Conservation (phyloP, 2,113 vertebrate species). For the Macquaria australasica region DNA sequence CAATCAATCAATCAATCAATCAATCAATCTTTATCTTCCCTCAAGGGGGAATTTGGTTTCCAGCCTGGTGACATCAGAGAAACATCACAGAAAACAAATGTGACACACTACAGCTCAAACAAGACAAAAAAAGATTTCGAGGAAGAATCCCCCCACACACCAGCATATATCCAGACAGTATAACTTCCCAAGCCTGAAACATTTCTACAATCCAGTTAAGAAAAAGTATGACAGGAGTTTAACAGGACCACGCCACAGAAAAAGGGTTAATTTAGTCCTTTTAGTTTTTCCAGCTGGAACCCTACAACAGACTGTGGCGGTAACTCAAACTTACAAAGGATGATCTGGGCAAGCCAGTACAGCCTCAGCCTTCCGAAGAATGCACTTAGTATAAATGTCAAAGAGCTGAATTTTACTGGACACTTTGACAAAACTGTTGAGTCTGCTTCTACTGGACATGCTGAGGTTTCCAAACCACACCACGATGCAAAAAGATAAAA, state of each 20-base stretch:
- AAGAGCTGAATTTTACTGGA: constrained; percentile 5
- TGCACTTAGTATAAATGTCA: background rate
- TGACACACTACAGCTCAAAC: background rate
- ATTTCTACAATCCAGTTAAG: background rate
- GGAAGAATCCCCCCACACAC: background rate
- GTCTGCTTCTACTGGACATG: no score
- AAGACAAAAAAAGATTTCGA: background rate
- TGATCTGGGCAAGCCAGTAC: background rate
- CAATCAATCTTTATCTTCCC: background rate
- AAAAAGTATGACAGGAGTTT: no score
- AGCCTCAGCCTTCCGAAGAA: background rate
- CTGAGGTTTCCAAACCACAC: background rate
- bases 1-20: constrained; percentile 3
- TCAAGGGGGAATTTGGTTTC: background rate
- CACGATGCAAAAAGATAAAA: background rate
- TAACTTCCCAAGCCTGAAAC: background rate
- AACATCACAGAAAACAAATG: background rate
- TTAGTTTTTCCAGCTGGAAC: no score
- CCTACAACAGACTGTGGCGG: no score
- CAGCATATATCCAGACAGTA: background rate
- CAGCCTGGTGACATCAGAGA: background rate
- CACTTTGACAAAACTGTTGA: background rate
- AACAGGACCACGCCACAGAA: no score
- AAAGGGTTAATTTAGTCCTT: no score
- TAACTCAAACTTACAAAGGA: background rate